Base-by-base conservation (phyloP, 2,113 vertebrate species). In the Ornithorhynchus anatinus region DNA sequence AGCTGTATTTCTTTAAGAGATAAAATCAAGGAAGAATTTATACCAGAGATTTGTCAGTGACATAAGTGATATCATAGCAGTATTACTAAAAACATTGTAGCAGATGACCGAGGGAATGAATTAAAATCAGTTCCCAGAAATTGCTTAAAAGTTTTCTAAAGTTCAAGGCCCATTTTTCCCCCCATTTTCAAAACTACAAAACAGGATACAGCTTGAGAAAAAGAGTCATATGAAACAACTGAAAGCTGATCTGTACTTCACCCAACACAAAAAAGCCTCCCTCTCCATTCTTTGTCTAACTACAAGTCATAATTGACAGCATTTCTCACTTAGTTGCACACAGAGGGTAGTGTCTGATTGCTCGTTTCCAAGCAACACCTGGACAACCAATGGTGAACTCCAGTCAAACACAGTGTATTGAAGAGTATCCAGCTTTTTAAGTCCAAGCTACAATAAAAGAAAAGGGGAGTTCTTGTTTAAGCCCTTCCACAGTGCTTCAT, bases 201-300 rank as follows among this genome's bases (percentile, higher is more conserved):
- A 72, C 62, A 65, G 64, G 79, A 72, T 50, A 51, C 74, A 79
- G 62, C 72, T 53, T 60, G 56, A 77, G 62, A 67, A 69, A n/a
- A n/a, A n/a, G n/a, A 48, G 51, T 4, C 44, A 14, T 53, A 12
- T 25, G 31, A 33, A 32, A 20, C 16, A n/a, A 42, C 15, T 66
- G 45, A 48, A 48, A 9, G 25, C 8, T 48, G 45, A 48, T 48
- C 0, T 57, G n/a, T 40, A 22, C 43, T 6, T 25, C 20, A 69
- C n/a, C n/a, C n/a, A 79, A 63, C 19, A 50, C n/a, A 44, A n/a
- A 17, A 36, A n/a, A n/a, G 16, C 14, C 7, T 8, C 12, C 22
- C 45, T 27, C 45, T 4, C 45, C 20, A 12, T 37, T 38, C 52
- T 47, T 5, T 51, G 14, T 53, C 22, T 11, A 3, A 0, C 10